Conservation (phyloP, 2,888 invertebrate species). For the Cephonodes hylas region DNA sequence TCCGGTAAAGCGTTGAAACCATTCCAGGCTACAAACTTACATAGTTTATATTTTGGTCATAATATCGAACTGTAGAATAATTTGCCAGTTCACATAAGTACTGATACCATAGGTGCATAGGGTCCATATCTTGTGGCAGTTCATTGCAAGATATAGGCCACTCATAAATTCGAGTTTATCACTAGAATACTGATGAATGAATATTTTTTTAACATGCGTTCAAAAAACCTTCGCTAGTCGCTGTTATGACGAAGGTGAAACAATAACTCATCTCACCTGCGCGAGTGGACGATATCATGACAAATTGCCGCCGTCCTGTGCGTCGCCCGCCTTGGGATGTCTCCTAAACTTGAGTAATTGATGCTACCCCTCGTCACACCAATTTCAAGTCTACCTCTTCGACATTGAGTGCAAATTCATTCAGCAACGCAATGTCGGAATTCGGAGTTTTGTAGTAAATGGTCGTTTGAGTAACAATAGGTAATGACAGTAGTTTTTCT, state of each 20-base stretch:
- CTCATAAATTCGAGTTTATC: no score
- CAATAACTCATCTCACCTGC: conserved; percentile 28
- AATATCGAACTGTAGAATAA: no score
- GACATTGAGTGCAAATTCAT: not conserved
- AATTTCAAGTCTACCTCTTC: not conserved
- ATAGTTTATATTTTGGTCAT: no score
- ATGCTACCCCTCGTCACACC: not conserved
- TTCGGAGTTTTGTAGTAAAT: not conserved
- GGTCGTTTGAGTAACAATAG: not conserved
- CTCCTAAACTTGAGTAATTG: conserved; percentile 5
- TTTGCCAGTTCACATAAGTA: no score
- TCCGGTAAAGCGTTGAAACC: no score
- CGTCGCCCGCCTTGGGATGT: conserved; percentile 19
- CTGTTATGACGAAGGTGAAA: not conserved
- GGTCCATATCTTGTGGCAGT: no score
- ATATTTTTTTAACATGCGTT: not conserved
- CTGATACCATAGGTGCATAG: no score
- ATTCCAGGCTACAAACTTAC: no score
- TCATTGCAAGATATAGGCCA: no score
- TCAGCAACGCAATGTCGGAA: no score
- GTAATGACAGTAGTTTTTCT: not conserved
- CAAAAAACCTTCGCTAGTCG: no score
- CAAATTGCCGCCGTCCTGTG: conserved; percentile 39
- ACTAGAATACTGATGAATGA: no score
- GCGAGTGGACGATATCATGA: conserved; percentile 23